A percentile compares a stretch with the other conserved stretches of the same genome.
These are phyloP conservation scores for Pavo muticus DNA, from an alignment of 2,113 vertebrate genomes.

Conservation along the genomic window DNA sequence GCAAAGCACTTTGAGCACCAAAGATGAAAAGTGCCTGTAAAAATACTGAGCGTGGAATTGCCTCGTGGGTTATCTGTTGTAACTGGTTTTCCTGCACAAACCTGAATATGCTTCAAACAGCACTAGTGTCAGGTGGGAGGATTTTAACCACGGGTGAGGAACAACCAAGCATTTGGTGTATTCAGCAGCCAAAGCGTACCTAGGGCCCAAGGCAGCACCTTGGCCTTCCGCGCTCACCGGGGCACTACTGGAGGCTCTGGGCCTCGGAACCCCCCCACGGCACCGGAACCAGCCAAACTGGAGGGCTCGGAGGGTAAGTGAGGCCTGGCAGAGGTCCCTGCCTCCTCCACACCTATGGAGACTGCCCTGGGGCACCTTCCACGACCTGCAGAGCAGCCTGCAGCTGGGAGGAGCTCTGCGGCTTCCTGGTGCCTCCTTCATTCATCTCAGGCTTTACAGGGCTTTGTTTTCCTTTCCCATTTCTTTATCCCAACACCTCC, in stretches of 20 bases:
- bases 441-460: constrained; percentile 9
- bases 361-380: constrained; percentile 11
- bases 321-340: not conserved
- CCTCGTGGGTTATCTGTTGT: constrained; percentile 64
- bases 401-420: constrained; percentile 36
- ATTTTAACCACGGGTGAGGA: not conserved
- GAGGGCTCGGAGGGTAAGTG: not conserved
- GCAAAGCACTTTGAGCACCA: constrained; percentile 24
- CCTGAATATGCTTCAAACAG: not conserved
- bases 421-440: constrained; percentile 11
- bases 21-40: constrained; percentile 67
- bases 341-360: constrained; percentile 23
- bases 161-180: not conserved
- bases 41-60: constrained; percentile 35
- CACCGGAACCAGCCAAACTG: rapidly evolving
- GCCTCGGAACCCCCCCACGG: rapidly evolving
- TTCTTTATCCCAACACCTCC: not conserved
- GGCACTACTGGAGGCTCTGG: not conserved
- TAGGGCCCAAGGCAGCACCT: rapidly evolving
- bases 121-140: not conserved
- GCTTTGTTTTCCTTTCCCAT: constrained; percentile 48
- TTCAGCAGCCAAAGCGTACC: not conserved
- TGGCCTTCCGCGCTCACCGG: rapidly evolving
- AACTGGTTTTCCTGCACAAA: constrained; percentile 73
- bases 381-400: constrained; percentile 35